phyloP scores from a whole-genome alignment of 2,113 vertebrate genomes.

The Carettochelys insculpta region DNA sequence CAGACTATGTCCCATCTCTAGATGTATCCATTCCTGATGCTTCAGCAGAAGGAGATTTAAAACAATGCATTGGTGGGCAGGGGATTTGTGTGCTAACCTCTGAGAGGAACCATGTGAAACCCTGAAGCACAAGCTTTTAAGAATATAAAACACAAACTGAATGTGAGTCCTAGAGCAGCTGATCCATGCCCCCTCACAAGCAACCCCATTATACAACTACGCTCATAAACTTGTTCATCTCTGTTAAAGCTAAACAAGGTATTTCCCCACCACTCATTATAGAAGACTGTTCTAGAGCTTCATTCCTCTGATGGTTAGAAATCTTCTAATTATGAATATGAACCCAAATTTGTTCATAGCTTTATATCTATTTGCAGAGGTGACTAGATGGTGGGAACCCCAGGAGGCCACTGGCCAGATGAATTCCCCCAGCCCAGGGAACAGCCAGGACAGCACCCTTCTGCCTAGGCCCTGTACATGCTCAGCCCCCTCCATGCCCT shows the following conservation, averaged over 20 bases:
- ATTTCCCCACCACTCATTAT: not conserved
- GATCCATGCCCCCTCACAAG: not conserved
- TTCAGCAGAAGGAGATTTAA: not conserved
- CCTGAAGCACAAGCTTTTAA: not conserved
- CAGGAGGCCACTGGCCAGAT: no score
- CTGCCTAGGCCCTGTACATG: no score
- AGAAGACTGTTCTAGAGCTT: not conserved
- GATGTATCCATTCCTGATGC: not conserved
- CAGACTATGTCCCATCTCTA: not conserved
- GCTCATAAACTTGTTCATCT: not conserved
- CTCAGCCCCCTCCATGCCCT: no score
- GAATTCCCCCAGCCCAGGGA: no score
- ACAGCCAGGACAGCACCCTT: no score
- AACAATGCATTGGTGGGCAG: no score
- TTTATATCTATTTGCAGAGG: no score
- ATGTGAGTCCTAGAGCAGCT: not conserved
- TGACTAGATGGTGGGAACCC: no score
- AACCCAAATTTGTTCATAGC: not conserved
- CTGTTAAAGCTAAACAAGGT: not conserved
- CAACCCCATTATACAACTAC: not conserved
- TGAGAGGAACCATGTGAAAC: not conserved
- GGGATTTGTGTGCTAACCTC: not conserved
- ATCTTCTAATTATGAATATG: not conserved
- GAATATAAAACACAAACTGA: not conserved
- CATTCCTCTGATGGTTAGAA: not conserved